Evolutionary conservation across 1,140 invertebrate genomes (phyloP).

Genomic region (Drosophila sulfurigaster): DNA sequence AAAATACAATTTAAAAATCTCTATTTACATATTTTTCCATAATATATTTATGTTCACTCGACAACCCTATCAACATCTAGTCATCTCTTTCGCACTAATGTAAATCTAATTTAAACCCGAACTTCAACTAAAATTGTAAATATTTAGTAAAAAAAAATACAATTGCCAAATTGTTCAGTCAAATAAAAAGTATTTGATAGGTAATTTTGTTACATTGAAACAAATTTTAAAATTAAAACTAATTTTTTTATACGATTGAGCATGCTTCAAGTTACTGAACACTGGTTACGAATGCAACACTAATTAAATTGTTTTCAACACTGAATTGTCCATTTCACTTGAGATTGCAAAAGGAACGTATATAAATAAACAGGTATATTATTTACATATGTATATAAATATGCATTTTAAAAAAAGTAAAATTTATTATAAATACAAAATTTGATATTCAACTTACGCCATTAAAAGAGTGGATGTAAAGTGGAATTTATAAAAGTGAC

Average conservation of each 20-base stretch:
- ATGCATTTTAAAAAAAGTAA: too few relatives aligned
- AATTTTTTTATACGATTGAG: background rate
- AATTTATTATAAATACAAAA: too few relatives aligned
- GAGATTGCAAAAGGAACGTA: too few relatives aligned
- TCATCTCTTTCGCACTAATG: constrained; percentile 45
- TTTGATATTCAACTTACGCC: too few relatives aligned
- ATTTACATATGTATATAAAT: too few relatives aligned
- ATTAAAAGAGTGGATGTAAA: too few relatives aligned
- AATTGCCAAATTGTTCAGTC: background rate
- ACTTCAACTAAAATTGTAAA: background rate
- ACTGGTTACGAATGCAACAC: constrained; percentile 20
- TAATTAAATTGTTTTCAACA: background rate
- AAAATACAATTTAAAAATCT: background rate
- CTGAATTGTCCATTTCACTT: background rate
- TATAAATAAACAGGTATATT: too few relatives aligned
- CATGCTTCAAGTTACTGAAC: background rate
- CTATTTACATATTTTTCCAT: background rate
- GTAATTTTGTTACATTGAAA: constrained; percentile 1
- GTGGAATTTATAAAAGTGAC: too few relatives aligned
- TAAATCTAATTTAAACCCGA: constrained; percentile 27
- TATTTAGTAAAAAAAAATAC: background rate
- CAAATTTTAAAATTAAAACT: constrained; percentile 17
- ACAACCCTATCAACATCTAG: constrained; percentile 43
- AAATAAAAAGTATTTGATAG: background rate
- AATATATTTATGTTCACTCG: background rate